phyloP scores from a whole-genome alignment of 1,140 invertebrate genomes.

The Eriocheir sinensis region DNA sequence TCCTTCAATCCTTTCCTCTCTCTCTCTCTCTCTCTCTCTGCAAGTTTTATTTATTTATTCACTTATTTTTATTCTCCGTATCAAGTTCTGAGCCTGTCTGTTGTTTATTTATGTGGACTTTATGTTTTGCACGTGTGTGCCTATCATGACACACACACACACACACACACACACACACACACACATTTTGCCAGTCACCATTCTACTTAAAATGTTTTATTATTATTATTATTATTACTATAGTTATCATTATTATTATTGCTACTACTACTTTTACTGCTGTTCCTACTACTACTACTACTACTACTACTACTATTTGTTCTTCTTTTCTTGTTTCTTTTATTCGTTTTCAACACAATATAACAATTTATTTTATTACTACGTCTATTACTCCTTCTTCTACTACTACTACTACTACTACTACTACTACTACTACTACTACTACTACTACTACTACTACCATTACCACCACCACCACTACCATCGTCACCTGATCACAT shows the following conservation, averaged over 20 bases:
- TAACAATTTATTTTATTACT: too few relatives aligned
- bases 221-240: constrained; percentile 9
- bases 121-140: too few relatives aligned
- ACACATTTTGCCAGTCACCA: too few relatives aligned
- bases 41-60: background rate
- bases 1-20: background rate
- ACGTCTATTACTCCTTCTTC: background rate
- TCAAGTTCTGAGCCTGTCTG: background rate
- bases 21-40: background rate
- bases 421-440: constrained; percentile 12
- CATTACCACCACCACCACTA: background rate
- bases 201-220: background rate
- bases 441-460: background rate
- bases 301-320: background rate
- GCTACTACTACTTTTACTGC: background rate
- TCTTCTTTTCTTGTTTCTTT: background rate
- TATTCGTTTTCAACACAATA: background rate
- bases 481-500: background rate
- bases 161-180: too few relatives aligned
- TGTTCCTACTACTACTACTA: background rate
- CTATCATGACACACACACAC: too few relatives aligned
- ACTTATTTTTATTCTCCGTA: background rate
- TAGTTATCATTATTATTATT: background rate
- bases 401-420: background rate
- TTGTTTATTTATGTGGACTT: background rate